Evolutionary conservation across 2,797 vertebrate species (phyloP).

Genomic region (Martes flavigula): DNA sequence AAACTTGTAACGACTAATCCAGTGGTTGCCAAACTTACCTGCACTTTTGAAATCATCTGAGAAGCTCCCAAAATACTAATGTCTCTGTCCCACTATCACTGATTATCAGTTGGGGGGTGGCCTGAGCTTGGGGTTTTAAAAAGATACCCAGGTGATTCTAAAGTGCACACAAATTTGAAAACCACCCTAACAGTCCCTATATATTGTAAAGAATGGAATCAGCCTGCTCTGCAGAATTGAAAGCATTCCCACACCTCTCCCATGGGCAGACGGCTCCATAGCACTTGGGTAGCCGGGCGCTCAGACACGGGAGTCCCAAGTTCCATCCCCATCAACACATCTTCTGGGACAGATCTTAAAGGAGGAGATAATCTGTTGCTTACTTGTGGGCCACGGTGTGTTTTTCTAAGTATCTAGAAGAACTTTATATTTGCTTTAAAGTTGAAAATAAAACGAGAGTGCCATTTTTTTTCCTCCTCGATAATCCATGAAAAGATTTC

Average conservation of each 20-base stretch:
- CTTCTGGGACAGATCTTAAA: neutral
- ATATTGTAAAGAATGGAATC: neutral
- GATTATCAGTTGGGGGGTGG: neutral
- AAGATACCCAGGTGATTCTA: neutral
- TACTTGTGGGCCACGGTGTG: neutral
- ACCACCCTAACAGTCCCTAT: neutral
- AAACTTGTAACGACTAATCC: neutral
- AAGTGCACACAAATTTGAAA: neutral
- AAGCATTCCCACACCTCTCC: neutral
- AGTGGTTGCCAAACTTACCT: neutral
- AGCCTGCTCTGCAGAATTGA: neutral
- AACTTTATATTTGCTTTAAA: constrained; percentile 7
- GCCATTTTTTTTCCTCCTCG: neutral
- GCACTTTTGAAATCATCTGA: neutral
- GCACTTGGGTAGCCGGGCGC: neutral
- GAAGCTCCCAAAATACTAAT: neutral
- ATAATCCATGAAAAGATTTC: neutral
- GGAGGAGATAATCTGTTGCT: neutral
- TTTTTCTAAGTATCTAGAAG: neutral
- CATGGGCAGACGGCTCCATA: neutral
- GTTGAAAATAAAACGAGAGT: neutral
- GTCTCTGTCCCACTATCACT: neutral
- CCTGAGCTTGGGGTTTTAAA: neutral
- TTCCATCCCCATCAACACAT: neutral
- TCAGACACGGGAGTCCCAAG: neutral